A percentile compares a stretch with the other conserved stretches of the same genome.
phyloP scores from a whole-genome alignment of 2,113 vertebrate species.

The Microcebus lehilahytsara region DNA sequence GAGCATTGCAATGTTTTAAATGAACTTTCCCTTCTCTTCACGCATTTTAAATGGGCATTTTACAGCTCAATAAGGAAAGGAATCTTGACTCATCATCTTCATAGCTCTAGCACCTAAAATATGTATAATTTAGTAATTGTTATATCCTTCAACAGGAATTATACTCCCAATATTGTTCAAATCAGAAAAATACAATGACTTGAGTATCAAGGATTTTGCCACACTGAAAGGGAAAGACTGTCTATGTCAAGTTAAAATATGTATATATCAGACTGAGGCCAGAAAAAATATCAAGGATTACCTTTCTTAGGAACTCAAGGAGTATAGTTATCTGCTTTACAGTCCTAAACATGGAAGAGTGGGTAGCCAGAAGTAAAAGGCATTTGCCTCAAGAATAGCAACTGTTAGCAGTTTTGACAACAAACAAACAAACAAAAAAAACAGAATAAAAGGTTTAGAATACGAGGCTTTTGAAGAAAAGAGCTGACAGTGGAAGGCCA shows the following conservation, averaged over 20 bases:
- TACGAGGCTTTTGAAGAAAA: conserved; percentile 18
- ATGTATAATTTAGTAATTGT: conserved; percentile 7
- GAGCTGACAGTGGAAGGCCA: background rate
- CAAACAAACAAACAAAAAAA: background rate
- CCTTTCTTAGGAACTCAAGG: conserved; percentile 37
- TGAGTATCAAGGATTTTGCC: conserved; percentile 11
- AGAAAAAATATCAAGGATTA: conserved; percentile 44
- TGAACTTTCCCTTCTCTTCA: conserved; percentile 1
- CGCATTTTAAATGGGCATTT: conserved; percentile 24
- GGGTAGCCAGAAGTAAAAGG: background rate
- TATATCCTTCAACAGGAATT: conserved; percentile 23
- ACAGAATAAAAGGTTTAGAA: background rate
- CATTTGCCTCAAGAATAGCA: background rate
- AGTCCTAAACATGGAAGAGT: background rate
- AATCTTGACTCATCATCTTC: conserved; percentile 33
- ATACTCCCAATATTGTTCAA: conserved; percentile 7
- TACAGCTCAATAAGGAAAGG: conserved; percentile 32
- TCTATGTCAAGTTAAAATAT: conserved; percentile 15
- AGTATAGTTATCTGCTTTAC: conserved; percentile 13
- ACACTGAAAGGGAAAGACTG: background rate
- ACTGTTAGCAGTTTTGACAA: background rate
- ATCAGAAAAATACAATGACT: conserved; percentile 26
- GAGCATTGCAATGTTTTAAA: background rate
- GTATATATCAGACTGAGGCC: background rate
- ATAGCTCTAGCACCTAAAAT: background rate